Conservation (phyloP, 2,797 vertebrate species). For the Helicolenus hilgendorfi region DNA sequence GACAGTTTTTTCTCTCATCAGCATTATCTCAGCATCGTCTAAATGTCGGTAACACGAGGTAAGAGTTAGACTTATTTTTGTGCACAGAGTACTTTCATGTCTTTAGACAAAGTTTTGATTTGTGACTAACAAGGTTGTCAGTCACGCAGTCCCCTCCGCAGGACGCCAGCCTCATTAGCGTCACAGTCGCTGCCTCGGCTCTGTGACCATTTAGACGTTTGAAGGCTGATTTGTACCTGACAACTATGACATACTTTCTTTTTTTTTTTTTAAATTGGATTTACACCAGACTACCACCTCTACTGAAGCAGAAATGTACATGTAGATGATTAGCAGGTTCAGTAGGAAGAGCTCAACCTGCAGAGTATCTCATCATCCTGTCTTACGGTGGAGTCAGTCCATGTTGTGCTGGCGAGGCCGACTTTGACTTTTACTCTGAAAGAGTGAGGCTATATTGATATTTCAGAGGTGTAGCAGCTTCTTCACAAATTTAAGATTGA, state of each 20-base stretch:
- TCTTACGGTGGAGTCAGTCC: background rate
- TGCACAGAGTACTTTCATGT: background rate
- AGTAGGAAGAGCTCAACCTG: background rate
- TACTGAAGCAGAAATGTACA: background rate
- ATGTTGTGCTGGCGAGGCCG: background rate
- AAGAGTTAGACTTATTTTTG: background rate
- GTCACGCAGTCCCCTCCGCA: constrained; percentile 22
- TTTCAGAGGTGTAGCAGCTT: background rate
- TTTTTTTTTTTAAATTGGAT: background rate
- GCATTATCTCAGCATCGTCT: constrained; percentile 16
- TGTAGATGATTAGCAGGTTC: background rate
- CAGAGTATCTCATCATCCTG: background rate
- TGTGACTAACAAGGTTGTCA: constrained; percentile 59
- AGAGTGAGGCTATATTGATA: background rate
- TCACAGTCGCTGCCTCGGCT: constrained; percentile 15
- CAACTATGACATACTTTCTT: background rate
- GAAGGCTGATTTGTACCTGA: constrained; percentile 20
- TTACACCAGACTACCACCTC: background rate
- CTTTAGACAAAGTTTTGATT: constrained; percentile 2
- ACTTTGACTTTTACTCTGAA: background rate
- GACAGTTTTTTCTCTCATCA: constrained; percentile 36
- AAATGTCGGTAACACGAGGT: constrained; percentile 1
- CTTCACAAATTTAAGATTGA: background rate
- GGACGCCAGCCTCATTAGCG: constrained; percentile 62
- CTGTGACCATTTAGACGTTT: constrained; percentile 3